Percentiles rank a stretch among this genome's conserved stretches.
Conservation (phyloP, 2,113 vertebrate genomes). For the Puma concolor region DNA sequence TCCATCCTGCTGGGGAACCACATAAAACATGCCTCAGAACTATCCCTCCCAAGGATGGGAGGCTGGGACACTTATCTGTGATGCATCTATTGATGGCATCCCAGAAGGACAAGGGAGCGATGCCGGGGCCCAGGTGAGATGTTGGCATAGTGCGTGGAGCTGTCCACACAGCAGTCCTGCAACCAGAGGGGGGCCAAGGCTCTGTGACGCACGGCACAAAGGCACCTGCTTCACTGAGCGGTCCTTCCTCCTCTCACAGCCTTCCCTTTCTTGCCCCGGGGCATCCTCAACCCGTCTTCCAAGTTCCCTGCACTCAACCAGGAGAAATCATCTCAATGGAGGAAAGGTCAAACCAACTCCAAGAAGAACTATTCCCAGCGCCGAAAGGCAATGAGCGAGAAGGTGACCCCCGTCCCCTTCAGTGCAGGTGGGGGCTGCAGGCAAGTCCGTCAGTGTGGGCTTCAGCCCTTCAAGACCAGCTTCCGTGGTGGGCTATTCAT, state of each 20-base stretch:
- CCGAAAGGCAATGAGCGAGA: background rate
- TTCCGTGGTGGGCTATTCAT: fast-evolving
- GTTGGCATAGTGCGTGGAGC: background rate
- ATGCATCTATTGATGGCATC: no score
- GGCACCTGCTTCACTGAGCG: fast-evolving
- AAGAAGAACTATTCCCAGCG: background rate
- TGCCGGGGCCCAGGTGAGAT: background rate
- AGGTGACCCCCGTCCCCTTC: background rate
- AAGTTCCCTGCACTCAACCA: background rate
- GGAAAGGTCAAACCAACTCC: background rate
- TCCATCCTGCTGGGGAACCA: background rate
- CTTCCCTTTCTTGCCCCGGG: background rate
- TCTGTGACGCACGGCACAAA: background rate
- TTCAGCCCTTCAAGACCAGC: no score
- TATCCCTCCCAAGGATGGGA: background rate
- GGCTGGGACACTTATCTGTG: background rate
- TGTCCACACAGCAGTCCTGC: background rate
- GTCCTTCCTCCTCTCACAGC: background rate
- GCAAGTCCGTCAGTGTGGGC: background rate
- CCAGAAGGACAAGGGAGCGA: background rate
- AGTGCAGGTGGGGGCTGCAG: fast-evolving
- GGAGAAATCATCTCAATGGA: background rate
- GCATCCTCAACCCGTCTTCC: background rate
- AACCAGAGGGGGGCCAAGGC: background rate
- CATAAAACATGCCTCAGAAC: background rate